Base-by-base conservation (phyloP, 2,888 invertebrate genomes). In the Volucella zonaria region DNA sequence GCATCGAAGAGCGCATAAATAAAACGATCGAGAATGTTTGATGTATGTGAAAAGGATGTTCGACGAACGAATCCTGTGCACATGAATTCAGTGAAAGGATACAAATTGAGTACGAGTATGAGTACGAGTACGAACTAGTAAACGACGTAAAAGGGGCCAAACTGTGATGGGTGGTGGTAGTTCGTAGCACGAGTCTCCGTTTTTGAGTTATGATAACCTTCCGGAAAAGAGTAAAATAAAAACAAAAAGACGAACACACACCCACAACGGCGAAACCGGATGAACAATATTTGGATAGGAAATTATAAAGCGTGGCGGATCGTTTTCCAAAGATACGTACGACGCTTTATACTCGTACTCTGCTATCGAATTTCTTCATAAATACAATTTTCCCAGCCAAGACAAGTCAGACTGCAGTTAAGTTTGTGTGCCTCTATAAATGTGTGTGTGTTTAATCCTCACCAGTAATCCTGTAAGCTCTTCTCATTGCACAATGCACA, bases 171-270 rank as follows among this genome's bases (percentile, higher is more conserved):
- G 10, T 43, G 38, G 18, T 43, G 18, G 40, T 14, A 31, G 43
- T 14, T 43, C 10, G 18, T 43, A 58, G 11, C 12, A 9, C 42
- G 9, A 45, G 61, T 66, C 59, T 42, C 18, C 10, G 59, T 61
- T 61, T 85, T 66, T 76, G 76, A 85, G 73, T 81, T 81, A 81
- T 85, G 85, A 81, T 81, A 85, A 77, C 81, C 81, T 85, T 81
- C 76, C 85, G 76, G 23, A 74, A 58, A 40, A 59, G n/a, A 64
- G 51, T 66, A 59, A 73, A 61, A 59, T 52, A 49, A 8, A 54
- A 52, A 54, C 12, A 61, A 62, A 45, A 61, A 51, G 51, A 73
- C n/a, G 42, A 49, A 62, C 31, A 54, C 58, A 51, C 62, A 47
- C 75, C 56, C 74, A 56, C 51, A 9, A 61, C 23, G 54, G 73